phyloP scores from a whole-genome alignment of 2,113 vertebrate species.

The Oncorhynchus kisutch region DNA sequence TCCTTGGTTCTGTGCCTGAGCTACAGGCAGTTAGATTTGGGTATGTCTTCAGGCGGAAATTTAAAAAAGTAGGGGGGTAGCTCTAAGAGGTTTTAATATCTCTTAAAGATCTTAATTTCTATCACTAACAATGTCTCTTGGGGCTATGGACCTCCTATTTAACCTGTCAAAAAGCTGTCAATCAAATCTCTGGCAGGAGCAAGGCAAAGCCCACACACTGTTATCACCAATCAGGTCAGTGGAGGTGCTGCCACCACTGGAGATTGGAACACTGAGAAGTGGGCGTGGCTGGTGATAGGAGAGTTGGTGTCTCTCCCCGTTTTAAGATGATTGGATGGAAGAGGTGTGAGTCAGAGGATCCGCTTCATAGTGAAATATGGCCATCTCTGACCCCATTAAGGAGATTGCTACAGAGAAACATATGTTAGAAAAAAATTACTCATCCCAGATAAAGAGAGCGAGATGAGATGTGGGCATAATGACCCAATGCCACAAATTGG shows the following conservation, averaged over 20 bases:
- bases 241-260: neutral
- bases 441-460: neutral
- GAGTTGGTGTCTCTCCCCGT: neutral
- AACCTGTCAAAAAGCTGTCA: conserved; percentile 1
- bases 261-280: neutral
- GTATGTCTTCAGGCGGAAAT: too few relatives aligned
- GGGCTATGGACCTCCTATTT: neutral
- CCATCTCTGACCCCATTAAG: conserved; percentile 1
- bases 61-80: too few relatives aligned
- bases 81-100: neutral
- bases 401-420: neutral
- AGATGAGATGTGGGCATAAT: too few relatives aligned
- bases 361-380: neutral
- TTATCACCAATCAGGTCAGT: neutral
- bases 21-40: too few relatives aligned
- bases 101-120: neutral
- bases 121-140: neutral
- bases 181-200: neutral
- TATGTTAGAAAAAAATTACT: neutral
- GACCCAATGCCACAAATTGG: neutral
- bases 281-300: neutral
- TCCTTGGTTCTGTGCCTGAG: too few relatives aligned
- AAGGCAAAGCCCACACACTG: neutral
- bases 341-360: neutral
- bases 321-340: neutral